phyloP scores from a whole-genome alignment of 2,888 invertebrate species.

The Boloria selene region DNA sequence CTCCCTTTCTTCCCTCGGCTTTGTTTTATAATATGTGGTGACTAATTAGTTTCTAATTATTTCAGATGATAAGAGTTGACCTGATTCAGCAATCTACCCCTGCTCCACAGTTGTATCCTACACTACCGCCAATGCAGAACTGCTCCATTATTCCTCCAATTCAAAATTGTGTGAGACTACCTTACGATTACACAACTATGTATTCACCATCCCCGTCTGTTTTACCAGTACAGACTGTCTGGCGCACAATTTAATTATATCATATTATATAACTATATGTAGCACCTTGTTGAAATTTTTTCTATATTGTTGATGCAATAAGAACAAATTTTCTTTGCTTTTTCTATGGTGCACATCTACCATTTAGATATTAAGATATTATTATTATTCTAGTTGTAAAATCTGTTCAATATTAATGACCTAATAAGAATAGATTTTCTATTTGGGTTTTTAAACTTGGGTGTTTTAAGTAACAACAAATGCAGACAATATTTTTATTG shows the following conservation, averaged over 20 bases:
- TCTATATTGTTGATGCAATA: slow-evolving; percentile 44
- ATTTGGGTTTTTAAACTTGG: slow-evolving; percentile 12
- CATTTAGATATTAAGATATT: too few relatives aligned
- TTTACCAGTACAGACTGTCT: slow-evolving; percentile 51
- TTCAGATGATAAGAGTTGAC: slow-evolving; percentile 59
- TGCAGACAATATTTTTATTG: slow-evolving; percentile 44
- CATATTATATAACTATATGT: neutral
- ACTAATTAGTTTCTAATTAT: slow-evolving; percentile 26
- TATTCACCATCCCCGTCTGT: slow-evolving; percentile 50
- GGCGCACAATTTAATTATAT: slow-evolving; percentile 51
- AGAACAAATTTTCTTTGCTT: slow-evolving; percentile 36
- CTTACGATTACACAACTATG: slow-evolving; percentile 55
- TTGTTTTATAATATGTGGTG: neutral
- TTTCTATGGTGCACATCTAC: too few relatives aligned
- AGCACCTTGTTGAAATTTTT: slow-evolving; percentile 13
- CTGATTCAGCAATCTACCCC: slow-evolving; percentile 52
- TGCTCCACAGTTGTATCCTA: slow-evolving; percentile 50
- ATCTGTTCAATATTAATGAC: too few relatives aligned
- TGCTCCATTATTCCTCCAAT: slow-evolving; percentile 47
- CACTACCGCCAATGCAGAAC: slow-evolving; percentile 46
- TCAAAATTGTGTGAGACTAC: slow-evolving; percentile 50
- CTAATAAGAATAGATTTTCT: slow-evolving; percentile 35
- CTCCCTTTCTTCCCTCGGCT: too few relatives aligned
- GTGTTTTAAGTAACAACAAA: slow-evolving; percentile 23
- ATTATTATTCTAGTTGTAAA: too few relatives aligned